phyloP scores from a whole-genome alignment of 2,797 vertebrate species.

The Acrocephalus scirpaceus region DNA sequence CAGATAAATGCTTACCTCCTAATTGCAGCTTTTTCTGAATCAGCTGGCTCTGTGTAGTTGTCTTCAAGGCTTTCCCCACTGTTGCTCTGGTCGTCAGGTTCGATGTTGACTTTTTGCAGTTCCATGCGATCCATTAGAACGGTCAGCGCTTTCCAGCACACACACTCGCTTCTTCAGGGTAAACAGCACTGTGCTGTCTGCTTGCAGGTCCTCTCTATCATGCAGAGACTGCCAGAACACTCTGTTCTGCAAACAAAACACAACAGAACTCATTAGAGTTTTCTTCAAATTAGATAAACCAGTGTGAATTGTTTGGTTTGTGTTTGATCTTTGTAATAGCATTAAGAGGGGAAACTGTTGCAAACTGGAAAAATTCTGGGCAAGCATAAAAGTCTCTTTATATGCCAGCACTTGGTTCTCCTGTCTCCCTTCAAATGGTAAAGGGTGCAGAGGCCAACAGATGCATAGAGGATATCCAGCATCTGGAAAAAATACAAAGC shows the following conservation, averaged over 20 bases:
- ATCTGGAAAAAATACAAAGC: not conserved
- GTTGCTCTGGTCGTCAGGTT: conserved; percentile 85
- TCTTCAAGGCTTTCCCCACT: conserved; percentile 87
- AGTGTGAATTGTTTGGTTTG: conserved; percentile 27
- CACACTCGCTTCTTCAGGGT: conserved; percentile 67
- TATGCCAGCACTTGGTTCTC: not conserved
- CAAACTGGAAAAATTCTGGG: conserved; percentile 22
- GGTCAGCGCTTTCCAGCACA: conserved; percentile 68
- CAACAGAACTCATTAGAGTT: conserved; percentile 60
- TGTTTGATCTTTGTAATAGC: conserved; percentile 2
- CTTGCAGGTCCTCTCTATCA: conserved; percentile 49
- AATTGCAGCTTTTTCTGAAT: conserved; percentile 87
- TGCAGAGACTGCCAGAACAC: conserved; percentile 66
- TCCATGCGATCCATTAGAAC: conserved; percentile 89
- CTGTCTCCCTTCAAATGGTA: not conserved
- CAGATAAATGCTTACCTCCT: conserved; percentile 79
- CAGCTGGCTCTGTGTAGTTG: conserved; percentile 75
- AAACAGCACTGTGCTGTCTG: conserved; percentile 66
- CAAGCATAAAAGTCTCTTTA: not conserved
- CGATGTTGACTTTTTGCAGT: conserved; percentile 87
- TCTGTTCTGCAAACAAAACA: conserved; percentile 78
- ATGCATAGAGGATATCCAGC: not conserved
- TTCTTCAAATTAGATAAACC: conserved; percentile 63
- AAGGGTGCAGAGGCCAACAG: not conserved
- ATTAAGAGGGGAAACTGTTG: not conserved